These are phyloP conservation scores for Neostethus bicornis DNA, from an alignment of 2,797 vertebrate species.

Conservation along the genomic window DNA sequence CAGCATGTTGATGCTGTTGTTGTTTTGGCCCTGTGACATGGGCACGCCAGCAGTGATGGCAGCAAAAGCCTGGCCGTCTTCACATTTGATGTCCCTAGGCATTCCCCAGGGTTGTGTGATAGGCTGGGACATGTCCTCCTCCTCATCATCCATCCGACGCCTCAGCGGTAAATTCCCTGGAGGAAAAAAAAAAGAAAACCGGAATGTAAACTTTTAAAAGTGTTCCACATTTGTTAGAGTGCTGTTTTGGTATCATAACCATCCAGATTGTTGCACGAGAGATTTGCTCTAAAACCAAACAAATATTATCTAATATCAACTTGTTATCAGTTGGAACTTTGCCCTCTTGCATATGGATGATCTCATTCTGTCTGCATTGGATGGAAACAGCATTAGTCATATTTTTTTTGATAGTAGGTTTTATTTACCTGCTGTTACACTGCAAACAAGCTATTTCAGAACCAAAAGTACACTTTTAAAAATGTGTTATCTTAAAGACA, in stretches of 20 bases:
- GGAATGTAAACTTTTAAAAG: slow-evolving; percentile 31
- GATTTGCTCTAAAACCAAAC: slow-evolving; percentile 48
- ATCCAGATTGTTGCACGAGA: slow-evolving; percentile 10
- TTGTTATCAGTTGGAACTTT: slow-evolving; percentile 46
- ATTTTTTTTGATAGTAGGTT: slow-evolving; percentile 43
- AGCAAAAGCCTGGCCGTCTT: slow-evolving; percentile 61
- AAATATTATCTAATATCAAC: slow-evolving; percentile 30
- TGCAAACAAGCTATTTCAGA: slow-evolving; percentile 53
- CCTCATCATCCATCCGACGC: slow-evolving; percentile 86
- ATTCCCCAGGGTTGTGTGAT: slow-evolving; percentile 73
- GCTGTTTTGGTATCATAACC: slow-evolving; percentile 6
- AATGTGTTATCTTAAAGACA: slow-evolving; percentile 7
- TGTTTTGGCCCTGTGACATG: slow-evolving; percentile 55
- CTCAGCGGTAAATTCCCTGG: slow-evolving; percentile 80
- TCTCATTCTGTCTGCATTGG: slow-evolving; percentile 31
- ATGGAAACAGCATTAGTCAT: slow-evolving; percentile 53
- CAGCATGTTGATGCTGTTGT: slow-evolving; percentile 61
- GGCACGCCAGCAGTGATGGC: slow-evolving; percentile 47
- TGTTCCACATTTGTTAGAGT: background rate
- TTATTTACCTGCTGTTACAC: slow-evolving; percentile 35
- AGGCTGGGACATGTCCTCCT: slow-evolving; percentile 81
- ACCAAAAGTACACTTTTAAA: slow-evolving; percentile 14
- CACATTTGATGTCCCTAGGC: slow-evolving; percentile 71
- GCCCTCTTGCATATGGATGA: slow-evolving; percentile 33
- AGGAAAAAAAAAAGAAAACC: slow-evolving; percentile 10